phyloP scores from a whole-genome alignment of 2,797 vertebrate species.

The Lophotriccus pileatus region DNA sequence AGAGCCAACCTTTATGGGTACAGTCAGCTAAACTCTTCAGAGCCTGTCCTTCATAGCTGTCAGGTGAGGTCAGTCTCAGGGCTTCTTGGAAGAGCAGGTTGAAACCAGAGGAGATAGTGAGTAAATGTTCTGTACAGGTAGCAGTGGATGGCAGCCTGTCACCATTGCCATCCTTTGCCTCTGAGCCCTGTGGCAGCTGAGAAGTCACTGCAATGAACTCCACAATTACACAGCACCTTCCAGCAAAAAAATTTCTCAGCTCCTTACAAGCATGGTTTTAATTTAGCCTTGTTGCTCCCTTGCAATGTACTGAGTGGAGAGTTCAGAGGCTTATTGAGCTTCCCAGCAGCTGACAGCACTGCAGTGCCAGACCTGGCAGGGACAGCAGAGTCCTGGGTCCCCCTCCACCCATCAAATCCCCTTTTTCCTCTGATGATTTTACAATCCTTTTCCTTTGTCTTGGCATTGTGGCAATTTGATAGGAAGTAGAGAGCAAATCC shows the following conservation, averaged over 20 bases:
- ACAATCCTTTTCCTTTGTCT: background rate
- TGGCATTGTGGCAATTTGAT: background rate
- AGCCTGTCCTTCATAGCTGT: background rate
- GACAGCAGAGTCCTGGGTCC: background rate
- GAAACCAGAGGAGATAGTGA: background rate
- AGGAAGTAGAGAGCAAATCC: background rate
- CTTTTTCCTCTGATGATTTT: background rate
- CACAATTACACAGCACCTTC: slow-evolving; percentile 11
- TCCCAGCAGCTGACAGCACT: background rate
- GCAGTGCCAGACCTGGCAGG: background rate
- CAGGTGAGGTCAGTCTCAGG: background rate
- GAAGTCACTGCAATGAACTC: background rate
- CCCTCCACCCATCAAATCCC: background rate
- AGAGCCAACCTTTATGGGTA: background rate
- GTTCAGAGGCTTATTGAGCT: background rate
- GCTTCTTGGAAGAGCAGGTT: background rate
- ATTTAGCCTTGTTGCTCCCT: slow-evolving; percentile 6
- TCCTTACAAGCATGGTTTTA: slow-evolving; percentile 19
- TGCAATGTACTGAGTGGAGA: background rate
- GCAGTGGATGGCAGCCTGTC: background rate
- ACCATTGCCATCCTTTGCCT: background rate
- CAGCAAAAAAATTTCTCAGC: background rate
- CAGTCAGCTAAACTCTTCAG: background rate
- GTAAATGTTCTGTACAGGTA: background rate
- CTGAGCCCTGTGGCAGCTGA: background rate